Evolutionary conservation across 1,140 invertebrate species (phyloP).

Genomic region (Telenomus remus): DNA sequence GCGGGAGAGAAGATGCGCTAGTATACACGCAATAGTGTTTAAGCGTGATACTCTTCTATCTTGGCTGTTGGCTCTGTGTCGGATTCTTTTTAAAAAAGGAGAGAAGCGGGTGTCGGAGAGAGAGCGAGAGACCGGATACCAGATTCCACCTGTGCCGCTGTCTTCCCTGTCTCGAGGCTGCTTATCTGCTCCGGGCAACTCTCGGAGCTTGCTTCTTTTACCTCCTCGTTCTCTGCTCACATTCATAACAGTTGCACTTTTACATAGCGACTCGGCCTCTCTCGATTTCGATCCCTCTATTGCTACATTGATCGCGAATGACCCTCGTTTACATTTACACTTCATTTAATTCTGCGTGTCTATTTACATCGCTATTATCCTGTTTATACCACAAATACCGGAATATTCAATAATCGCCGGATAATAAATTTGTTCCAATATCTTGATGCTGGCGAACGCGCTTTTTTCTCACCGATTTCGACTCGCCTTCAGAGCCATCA

Average conservation of each 20-base stretch:
- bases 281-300: slow-evolving; percentile 49
- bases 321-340: slow-evolving; percentile 60
- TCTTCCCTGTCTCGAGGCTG: slow-evolving; percentile 61
- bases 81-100: slow-evolving; percentile 43
- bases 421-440: slow-evolving; percentile 40
- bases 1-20: slow-evolving; percentile 59
- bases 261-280: slow-evolving; percentile 44
- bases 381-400: slow-evolving; percentile 32
- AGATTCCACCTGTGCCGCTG: slow-evolving; percentile 72
- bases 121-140: slow-evolving; percentile 63
- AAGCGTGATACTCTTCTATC: slow-evolving; percentile 64
- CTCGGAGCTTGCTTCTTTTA: slow-evolving; percentile 47
- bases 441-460: slow-evolving; percentile 10
- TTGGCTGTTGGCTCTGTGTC: slow-evolving; percentile 41
- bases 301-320: slow-evolving; percentile 51
- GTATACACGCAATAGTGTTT: slow-evolving; percentile 70
- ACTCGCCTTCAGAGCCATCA: too few species aligned
- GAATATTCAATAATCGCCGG: slow-evolving; percentile 31
- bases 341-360: slow-evolving; percentile 54
- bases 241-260: slow-evolving; percentile 60
- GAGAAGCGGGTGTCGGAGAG: slow-evolving; percentile 29
- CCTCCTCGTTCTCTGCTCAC: slow-evolving; percentile 41
- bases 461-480: too few species aligned
- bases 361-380: slow-evolving; percentile 50
- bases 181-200: slow-evolving; percentile 60